Evolutionary conservation across 2,113 vertebrate genomes (phyloP), one percentile per base, ranked within the genome.

Genomic region (Erythrocercus mccallii): DNA sequence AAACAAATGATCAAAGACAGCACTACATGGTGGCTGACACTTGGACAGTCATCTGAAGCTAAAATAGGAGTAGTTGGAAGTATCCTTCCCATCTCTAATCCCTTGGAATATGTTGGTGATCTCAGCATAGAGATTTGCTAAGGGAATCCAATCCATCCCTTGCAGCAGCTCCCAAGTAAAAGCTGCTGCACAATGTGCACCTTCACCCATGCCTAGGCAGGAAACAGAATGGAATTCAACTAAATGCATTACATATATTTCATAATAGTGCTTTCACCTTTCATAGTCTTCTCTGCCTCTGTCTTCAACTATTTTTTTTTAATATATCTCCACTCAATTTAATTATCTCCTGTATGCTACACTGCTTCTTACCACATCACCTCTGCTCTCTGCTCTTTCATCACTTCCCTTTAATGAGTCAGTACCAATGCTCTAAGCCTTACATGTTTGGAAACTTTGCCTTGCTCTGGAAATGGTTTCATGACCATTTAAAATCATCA

Each of bases 1-100:
- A 73, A 53, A 4, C 37, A 78, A 24, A 13, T 47, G 40, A 78
- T 61, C 40, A 73, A 70, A 89, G 48, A 56, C n/a, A 92, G 54
- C 23, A 33, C 56, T 73, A 15, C 15, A 7, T 0, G 2, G 51
- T 27, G n/a, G n/a, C 65, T 64, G 56, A 71, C 0, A 0, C 57
- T 64, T 79, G 54, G 42, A 80, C 27, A 66, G 35, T 68, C 44
- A 69, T 7, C 50, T 82, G 62, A 90, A 72, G 19, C 45, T 70
- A 33, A 48, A 79, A 38, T 8, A 74, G 47, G 51, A 82, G 53
- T 12, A 74, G 57, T 33, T 92, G 66, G 48, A 92, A 85, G 37
- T 7, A 76, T 64, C 18, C 21, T 6, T 50, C 35, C 79, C 11
- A 40, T 35, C 23, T 77, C 31, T 77, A 84, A 77, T 33, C 15